Percentiles rank a stretch among this genome's conserved stretches.
These are phyloP conservation scores for Indri indri DNA, from an alignment of 2,113 vertebrate species.

Conservation along the genomic window DNA sequence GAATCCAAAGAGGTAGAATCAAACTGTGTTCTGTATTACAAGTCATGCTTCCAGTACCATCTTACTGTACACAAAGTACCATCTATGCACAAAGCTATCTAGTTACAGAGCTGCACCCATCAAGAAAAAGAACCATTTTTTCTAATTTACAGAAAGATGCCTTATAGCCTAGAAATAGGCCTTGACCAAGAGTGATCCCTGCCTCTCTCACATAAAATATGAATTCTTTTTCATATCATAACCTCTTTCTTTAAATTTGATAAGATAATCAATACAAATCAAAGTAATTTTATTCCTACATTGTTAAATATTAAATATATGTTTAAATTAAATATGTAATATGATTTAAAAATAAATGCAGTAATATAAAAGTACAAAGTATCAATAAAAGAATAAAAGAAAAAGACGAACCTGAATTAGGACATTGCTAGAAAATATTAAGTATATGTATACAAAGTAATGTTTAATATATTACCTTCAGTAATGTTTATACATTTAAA, in stretches of 20 bases:
- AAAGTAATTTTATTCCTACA: background rate
- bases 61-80: background rate
- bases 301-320: background rate
- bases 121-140: background rate
- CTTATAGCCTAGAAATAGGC: background rate
- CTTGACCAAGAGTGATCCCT: background rate
- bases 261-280: background rate
- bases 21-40: too few species aligned
- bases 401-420: background rate
- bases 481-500: background rate
- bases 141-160: background rate
- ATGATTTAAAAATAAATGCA: background rate
- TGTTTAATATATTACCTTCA: background rate
- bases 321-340: background rate
- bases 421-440: background rate
- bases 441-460: background rate
- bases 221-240: background rate
- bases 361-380: background rate
- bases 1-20: background rate
- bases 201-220: background rate
- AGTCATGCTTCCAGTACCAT: accelerated
- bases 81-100: background rate
- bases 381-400: background rate
- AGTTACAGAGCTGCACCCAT: background rate
- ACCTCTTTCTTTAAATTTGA: background rate